Percentiles rank a stretch among this genome's conserved stretches.
phyloP scores from a whole-genome alignment of 2,113 vertebrate species.

The Brachyistius frenatus region DNA sequence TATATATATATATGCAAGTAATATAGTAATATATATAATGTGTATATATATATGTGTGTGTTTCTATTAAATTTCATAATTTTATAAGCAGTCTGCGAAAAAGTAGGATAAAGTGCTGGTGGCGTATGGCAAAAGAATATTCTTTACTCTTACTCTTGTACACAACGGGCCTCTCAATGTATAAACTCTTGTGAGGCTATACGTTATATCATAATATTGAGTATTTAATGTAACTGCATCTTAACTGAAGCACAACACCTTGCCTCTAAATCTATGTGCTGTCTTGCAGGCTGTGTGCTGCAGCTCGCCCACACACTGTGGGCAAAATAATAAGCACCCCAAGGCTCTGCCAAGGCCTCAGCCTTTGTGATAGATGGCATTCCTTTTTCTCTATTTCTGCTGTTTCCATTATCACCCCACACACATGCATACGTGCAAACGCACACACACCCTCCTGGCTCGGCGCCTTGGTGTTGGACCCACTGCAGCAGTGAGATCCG shows the following conservation, averaged over 20 bases:
- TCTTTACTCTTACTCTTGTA: neutral
- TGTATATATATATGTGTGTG: neutral
- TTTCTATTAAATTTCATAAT: neutral
- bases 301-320: conserved; percentile 64
- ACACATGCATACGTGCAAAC: conserved; percentile 24
- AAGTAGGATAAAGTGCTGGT: too few species aligned
- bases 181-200: neutral
- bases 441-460: conserved; percentile 33
- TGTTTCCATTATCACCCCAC: conserved; percentile 47
- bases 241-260: conserved; percentile 42
- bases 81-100: too few species aligned
- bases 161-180: neutral
- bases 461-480: conserved; percentile 35
- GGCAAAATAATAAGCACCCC: conserved; percentile 69
- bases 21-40: too few species aligned
- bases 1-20: too few species aligned
- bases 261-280: conserved; percentile 33
- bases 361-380: conserved; percentile 71
- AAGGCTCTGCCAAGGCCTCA: conserved; percentile 62
- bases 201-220: neutral
- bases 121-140: neutral
- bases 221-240: conserved; percentile 26
- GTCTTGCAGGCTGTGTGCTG: conserved; percentile 33
- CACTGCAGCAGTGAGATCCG: conserved; percentile 70
- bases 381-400: conserved; percentile 66